These are phyloP conservation scores for Thunnus thynnus DNA, from an alignment of 2,113 vertebrate genomes.

Conservation along the genomic window DNA sequence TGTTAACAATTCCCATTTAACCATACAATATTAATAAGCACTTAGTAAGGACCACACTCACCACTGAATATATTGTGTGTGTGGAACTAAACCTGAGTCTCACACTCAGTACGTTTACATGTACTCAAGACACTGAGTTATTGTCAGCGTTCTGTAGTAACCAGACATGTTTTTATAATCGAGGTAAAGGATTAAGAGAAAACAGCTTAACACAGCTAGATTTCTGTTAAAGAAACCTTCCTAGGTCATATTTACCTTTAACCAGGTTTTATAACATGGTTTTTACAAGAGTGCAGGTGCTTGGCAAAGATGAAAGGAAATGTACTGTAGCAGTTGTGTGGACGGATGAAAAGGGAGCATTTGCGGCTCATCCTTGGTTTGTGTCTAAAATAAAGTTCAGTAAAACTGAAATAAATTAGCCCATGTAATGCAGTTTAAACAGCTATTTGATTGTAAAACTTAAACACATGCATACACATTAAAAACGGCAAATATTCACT, in stretches of 20 bases:
- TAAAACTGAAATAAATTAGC: not conserved
- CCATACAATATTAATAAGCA: slow-evolving; percentile 83
- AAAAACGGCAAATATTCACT: not conserved
- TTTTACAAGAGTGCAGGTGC: not conserved
- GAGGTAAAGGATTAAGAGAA: not conserved
- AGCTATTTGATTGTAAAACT: not conserved
- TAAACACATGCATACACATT: not conserved
- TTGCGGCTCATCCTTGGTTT: not conserved
- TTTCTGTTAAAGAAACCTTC: not conserved
- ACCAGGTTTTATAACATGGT: not conserved
- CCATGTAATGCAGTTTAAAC: not conserved
- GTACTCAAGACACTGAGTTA: slow-evolving; percentile 35
- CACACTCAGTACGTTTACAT: slow-evolving; percentile 32
- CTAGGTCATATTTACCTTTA: not conserved
- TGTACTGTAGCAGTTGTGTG: not conserved
- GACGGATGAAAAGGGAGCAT: not conserved
- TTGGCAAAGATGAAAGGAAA: not conserved
- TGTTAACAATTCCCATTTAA: slow-evolving; percentile 81
- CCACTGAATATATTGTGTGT: slow-evolving; percentile 48
- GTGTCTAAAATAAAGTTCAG: not conserved
- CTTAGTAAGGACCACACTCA: slow-evolving; percentile 71
- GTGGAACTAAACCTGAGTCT: slow-evolving; percentile 25
- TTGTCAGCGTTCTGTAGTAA: slow-evolving; percentile 28
- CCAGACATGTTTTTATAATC: slow-evolving; percentile 10
- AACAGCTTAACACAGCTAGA: not conserved